Conservation (phyloP, 1,140 invertebrate genomes). For the Elysia chlorotica region DNA sequence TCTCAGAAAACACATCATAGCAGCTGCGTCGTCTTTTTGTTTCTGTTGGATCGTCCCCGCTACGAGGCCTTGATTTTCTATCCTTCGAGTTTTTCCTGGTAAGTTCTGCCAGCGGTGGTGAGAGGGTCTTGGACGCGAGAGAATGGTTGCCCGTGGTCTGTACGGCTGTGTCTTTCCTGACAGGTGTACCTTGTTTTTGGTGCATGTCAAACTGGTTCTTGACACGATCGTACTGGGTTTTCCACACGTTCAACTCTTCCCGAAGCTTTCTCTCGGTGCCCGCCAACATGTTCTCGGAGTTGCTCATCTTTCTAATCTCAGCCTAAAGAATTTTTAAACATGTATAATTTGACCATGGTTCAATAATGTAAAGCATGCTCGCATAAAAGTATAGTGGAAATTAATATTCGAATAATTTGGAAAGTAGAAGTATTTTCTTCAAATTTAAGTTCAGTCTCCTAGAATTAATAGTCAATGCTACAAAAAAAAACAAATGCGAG, state of each 20-base stretch:
- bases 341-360: too few species aligned
- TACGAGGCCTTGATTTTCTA: conserved; percentile 15
- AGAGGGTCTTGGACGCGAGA: not conserved
- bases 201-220: conserved; percentile 23
- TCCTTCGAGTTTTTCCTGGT: conserved; percentile 12
- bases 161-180: not conserved
- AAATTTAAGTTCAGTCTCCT: too few species aligned
- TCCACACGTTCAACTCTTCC: conserved; percentile 26
- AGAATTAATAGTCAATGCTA: too few species aligned
- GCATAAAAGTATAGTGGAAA: too few species aligned
- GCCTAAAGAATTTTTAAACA: not conserved
- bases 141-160: not conserved
- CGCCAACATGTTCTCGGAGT: too few species aligned
- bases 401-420: too few species aligned
- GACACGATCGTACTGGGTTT: conserved; percentile 22
- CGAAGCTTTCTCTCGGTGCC: conserved; percentile 15
- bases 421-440: too few species aligned
- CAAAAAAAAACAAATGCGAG: too few species aligned
- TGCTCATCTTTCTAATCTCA: not conserved
- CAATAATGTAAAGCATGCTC: too few species aligned
- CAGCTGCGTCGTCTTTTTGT: conserved; percentile 11
- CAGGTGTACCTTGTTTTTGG: not conserved
- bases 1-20: not conserved
- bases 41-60: conserved; percentile 9
- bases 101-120: not conserved